Evolutionary conservation across 2,888 invertebrate genomes (phyloP), one percentile per base, ranked within the genome.

Genomic region (Scaptomyza cyrtandrae): DNA sequence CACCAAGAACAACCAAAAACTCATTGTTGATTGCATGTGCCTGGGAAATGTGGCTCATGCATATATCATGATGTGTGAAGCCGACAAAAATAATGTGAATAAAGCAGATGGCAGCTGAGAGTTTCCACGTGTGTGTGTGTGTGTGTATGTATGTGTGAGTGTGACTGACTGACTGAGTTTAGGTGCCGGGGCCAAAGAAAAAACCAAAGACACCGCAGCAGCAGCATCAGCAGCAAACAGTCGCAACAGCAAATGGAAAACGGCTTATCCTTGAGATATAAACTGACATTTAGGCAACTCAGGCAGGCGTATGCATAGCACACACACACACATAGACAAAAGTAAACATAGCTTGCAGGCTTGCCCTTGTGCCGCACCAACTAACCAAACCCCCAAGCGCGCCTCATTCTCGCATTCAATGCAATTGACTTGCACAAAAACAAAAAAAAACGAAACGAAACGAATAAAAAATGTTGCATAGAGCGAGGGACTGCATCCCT

Each of bases 241-340:
- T 14, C 14, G 60, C 64, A 66, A 50, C 61, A 61, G 76, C 85
- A 79, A 72, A 67, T 82, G 80, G 78, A 83, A 80, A 83, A 83
- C 87, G 75, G 82, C 86, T 88, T 88, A 88, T 88, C 88, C 88
- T 88, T 88, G 88, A 88, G 88, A 88, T 85, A 84, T 87, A 88
- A 88, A 88, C 88, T 87, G 88, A 86, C 86, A 86, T 87, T 88
- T 81, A 88, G 81, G 80, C 83, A 83, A 83, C 83, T 83, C 83
- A 80, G 80, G 76, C 83, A 80, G 73, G 78, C 80, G 80, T 86
- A 81, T 80, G 81, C 79, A 80, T 75, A 70, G 59, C 48, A 44
- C 53, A 62, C 50, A 63, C 52, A 61, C 29, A 52, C 50, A 60
- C 49, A 61, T 35, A 61, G 53, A 60, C 65, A 61, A 85, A 85